Base-by-base conservation (phyloP, 2,113 vertebrate genomes). In the Strix aluco region DNA sequence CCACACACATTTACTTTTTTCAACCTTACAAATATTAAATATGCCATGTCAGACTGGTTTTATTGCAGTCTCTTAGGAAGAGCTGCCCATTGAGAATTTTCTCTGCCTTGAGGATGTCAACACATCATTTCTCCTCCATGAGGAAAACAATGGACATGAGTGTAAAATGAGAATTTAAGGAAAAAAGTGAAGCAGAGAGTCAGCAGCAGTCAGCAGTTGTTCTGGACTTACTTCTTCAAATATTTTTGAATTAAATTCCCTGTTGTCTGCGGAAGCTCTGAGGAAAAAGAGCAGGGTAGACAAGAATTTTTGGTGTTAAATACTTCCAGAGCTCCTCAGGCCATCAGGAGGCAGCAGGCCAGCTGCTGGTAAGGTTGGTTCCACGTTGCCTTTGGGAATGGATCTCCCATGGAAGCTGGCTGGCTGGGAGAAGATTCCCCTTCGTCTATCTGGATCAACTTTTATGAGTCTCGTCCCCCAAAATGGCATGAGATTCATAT, bases 391-490 rank as follows among this genome's bases (percentile, higher is more conserved):
- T 21, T 83, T 70, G 74, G 85, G 81, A 63, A 75, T 52, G 27
- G 36, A 30, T 86, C 47, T 79, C 52, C 63, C 29, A 7, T 0
- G 3, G 59, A 63, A 74, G n/a, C 17, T 0, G 4, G 19, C 32
- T 36, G 4, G 2, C 67, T 70, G 54, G 0, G 2, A 62, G 22
- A 47, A 47, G 46, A 47, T 78, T 85, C 15, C 23, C 9, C 19
- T 71, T 40, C 26, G 38, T 10, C 26, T 58, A 7, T 18, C 11
- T 38, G 23, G 27, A 7, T 21, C 25, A 84, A 44, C 6, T 52
- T 66, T 52, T 23, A 13, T 15, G 32, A 67, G 22, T 32, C 9
- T 80, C 0, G 1, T 54, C 11, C 17, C 22, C 18, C 0, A 10
- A 66, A 70, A 66, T 21, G 27, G 11, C 34, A 14, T 4, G 34